Base-by-base conservation (phyloP, 2,888 invertebrate species). In the Brenthis ino region DNA sequence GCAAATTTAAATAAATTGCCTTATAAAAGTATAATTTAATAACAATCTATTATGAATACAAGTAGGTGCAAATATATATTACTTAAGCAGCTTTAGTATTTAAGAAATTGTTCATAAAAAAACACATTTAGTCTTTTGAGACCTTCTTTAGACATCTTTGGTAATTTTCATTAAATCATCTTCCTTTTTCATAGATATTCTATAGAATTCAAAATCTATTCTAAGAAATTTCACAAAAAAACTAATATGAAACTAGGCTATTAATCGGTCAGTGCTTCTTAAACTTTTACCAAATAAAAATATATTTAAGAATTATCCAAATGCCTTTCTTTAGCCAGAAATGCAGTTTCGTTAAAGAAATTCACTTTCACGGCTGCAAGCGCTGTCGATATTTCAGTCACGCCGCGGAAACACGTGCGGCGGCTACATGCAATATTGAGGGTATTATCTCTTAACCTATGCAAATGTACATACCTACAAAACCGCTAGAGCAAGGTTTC, bases 351-450 rank as follows among this genome's bases (percentile, higher is more conserved):
- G 58, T 70, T 74, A 80, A 80, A 76, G 77, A 80, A 80, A 78
- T 79, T 80, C 74, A 78, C 83, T 85, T 85, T 85, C 85, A 77
- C 79, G 75, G 70, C 72, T 67, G 76, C 37, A 63, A 64, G 75
- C 68, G 72, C 73, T 73, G 64, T 79, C 75, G 74, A 72, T 71
- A 80, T 79, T 79, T 78, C 74, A 82, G 81, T 84, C 84, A 85
- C 83, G 82, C 75, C 67, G 77, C 72, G 73, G 55, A 53, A 64
- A 61, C 72, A 70, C 71, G 74, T 70, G 72, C 63, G 28, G 56
- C 61, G 56, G 57, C 57, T 63, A 57, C 61, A 63, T 56, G 56
- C 57, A 43, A 48, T 67, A 67, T 61, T 51, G 56, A 51, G 6
- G 48, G 37, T 56, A 61, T 63, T 67, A 67, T 63, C 56, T 63